Percentiles rank a stretch among this genome's conserved stretches.
Evolutionary conservation across 1,140 invertebrate species (phyloP).

Genomic region (Frieseomelitta varia): DNA sequence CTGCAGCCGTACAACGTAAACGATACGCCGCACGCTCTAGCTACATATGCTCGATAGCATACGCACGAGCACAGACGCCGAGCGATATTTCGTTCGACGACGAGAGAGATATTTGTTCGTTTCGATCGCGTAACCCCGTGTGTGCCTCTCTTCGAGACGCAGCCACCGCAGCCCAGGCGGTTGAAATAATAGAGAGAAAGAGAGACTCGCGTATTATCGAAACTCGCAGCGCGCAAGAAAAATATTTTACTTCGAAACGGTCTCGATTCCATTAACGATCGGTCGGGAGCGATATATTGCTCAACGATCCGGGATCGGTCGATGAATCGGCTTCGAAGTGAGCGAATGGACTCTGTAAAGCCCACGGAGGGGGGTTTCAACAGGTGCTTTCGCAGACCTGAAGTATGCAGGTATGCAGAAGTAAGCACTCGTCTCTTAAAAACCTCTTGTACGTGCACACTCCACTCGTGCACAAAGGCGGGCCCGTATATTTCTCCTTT

Average conservation of each 20-base stretch:
- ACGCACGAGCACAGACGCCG: too few relatives aligned
- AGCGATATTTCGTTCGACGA: neutral
- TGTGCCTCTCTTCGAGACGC: neutral
- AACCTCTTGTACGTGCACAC: conserved; percentile 73
- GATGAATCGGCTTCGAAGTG: conserved; percentile 63
- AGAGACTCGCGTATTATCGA: neutral
- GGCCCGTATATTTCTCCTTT: conserved; percentile 76
- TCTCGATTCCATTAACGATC: neutral
- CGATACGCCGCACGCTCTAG: too few relatives aligned
- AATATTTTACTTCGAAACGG: conserved; percentile 24
- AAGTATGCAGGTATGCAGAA: conserved; percentile 78
- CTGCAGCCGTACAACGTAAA: neutral
- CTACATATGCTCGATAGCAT: neutral
- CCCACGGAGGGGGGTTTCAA: conserved; percentile 69
- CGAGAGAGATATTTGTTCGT: conserved; percentile 38
- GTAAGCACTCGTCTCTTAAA: conserved; percentile 75
- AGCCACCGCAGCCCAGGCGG: neutral
- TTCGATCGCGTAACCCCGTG: neutral
- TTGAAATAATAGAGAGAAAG: conserved; percentile 4
- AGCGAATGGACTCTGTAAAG: conserved; percentile 61
- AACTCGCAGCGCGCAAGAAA: neutral
- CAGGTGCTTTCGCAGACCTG: conserved; percentile 75
- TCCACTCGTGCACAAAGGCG: conserved; percentile 71
- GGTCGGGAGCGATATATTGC: neutral
- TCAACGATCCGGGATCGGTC: conserved; percentile 23